Conservation (phyloP, 2,888 invertebrate genomes). For the Drosophila diplacantha region DNA sequence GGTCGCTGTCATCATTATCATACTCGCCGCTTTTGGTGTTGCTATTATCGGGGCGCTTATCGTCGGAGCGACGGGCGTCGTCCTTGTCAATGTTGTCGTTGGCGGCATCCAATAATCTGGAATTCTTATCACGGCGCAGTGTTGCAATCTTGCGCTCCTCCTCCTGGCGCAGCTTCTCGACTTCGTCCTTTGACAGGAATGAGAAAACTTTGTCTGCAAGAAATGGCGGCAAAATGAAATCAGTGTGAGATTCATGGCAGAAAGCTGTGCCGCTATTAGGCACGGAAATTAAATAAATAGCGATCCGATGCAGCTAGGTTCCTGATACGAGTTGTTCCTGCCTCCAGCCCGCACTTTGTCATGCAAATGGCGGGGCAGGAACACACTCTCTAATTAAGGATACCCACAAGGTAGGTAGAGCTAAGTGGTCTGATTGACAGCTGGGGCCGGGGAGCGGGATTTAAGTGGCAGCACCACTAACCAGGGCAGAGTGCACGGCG, state of each 20-base stretch:
- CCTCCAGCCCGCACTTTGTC: constrained; percentile 4
- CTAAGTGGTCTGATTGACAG: constrained; percentile 37
- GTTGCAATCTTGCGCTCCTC: constrained; percentile 92
- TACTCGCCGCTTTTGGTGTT: constrained; percentile 55
- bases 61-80: constrained; percentile 37
- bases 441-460: constrained; percentile 11
- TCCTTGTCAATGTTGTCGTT: constrained; percentile 73
- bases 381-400: constrained; percentile 58
- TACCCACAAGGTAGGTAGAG: constrained; percentile 31
- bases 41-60: constrained; percentile 53
- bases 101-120: constrained; percentile 75
- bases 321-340: neutral
- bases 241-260: constrained; percentile 5
- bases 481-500: constrained; percentile 7
- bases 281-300: constrained; percentile 52
- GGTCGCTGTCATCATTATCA: constrained; percentile 46
- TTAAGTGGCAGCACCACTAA: constrained; percentile 17
- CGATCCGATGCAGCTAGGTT: constrained; percentile 22
- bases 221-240: constrained; percentile 18
- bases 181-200: constrained; percentile 95
- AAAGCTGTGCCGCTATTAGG: constrained; percentile 39
- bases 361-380: constrained; percentile 49
- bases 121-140: constrained; percentile 77
- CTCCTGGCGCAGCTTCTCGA: constrained; percentile 95
- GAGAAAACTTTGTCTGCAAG: constrained; percentile 91